These are phyloP conservation scores for Drosophila mayri DNA, from an alignment of 1,140 invertebrate genomes.

Conservation along the genomic window DNA sequence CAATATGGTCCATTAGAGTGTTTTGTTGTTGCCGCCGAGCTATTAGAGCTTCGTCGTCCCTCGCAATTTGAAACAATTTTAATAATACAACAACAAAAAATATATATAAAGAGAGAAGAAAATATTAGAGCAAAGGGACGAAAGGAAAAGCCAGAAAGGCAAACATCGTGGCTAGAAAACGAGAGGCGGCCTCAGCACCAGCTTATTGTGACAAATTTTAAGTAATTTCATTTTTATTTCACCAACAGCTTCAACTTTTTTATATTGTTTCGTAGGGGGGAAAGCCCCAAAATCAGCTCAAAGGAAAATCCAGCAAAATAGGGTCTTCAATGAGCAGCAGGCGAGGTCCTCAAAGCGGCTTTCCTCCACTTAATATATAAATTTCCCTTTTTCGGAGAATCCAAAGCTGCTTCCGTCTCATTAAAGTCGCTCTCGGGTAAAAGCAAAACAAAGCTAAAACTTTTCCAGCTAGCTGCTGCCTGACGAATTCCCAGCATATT, in stretches of 20 bases:
- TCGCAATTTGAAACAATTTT: slow-evolving; percentile 81
- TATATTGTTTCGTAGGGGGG: slow-evolving; percentile 22
- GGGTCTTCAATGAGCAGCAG: background rate
- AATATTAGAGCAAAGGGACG: slow-evolving; percentile 7
- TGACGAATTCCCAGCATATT: slow-evolving; percentile 75
- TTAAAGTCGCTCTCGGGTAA: slow-evolving; percentile 53
- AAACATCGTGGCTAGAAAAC: slow-evolving; percentile 47
- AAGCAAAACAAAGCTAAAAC: slow-evolving; percentile 35
- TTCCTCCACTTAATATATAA: slow-evolving; percentile 50
- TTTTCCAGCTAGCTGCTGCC: slow-evolving; percentile 29
- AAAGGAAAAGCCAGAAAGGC: slow-evolving; percentile 48
- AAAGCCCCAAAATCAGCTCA: slow-evolving; percentile 16
- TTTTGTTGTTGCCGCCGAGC: slow-evolving; percentile 46
- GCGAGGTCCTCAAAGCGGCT: slow-evolving; percentile 59
- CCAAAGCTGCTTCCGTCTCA: slow-evolving; percentile 76
- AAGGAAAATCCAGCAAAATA: slow-evolving; percentile 27
- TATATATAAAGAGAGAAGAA: slow-evolving; percentile 3
- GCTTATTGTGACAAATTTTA: slow-evolving; percentile 83
- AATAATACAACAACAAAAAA: slow-evolving; percentile 65
- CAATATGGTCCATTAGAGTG: slow-evolving; percentile 80
- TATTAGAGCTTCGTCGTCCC: slow-evolving; percentile 60
- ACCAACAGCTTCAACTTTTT: slow-evolving; percentile 43
- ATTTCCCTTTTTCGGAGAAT: slow-evolving; percentile 30
- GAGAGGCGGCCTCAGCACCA: slow-evolving; percentile 14
- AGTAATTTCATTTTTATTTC: slow-evolving; percentile 82